These are phyloP conservation scores for Daboia siamensis DNA, from an alignment of 2,113 vertebrate species.

Conservation along the genomic window DNA sequence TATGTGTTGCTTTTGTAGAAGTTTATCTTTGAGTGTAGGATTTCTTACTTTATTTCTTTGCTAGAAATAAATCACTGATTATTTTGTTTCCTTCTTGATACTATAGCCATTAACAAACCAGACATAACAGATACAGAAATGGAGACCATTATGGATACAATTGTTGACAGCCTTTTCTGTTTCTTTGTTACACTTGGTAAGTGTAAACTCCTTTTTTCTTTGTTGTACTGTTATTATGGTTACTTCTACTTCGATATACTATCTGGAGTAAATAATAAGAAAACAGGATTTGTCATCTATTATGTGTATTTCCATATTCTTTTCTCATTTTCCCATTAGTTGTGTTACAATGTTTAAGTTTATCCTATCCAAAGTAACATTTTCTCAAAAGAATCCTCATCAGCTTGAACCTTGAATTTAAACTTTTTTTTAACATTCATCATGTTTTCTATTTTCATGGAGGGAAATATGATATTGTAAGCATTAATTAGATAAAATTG, in stretches of 20 bases:
- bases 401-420: background rate
- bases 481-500: background rate
- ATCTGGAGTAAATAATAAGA: background rate
- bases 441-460: background rate
- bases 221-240: background rate
- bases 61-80: background rate
- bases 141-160: conserved; percentile 97
- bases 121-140: conserved; percentile 96
- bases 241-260: background rate
- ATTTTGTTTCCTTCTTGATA: conserved; percentile 15
- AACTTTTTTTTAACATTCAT: background rate
- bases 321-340: background rate
- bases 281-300: background rate
- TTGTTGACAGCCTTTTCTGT: conserved; percentile 97
- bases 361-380: background rate
- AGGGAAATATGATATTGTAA: background rate
- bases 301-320: background rate
- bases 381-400: background rate
- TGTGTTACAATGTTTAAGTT: background rate
- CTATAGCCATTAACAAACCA: conserved; percentile 88
- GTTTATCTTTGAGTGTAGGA: conserved; percentile 9
- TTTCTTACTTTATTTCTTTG: background rate
- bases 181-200: conserved; percentile 98
- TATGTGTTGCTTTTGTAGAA: accelerated
- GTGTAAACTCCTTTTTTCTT: conserved; percentile 41